Evolutionary conservation across 53 echinoderm and acorn worm genomes (phyloP).

Genomic region (Stichopus horrens): DNA sequence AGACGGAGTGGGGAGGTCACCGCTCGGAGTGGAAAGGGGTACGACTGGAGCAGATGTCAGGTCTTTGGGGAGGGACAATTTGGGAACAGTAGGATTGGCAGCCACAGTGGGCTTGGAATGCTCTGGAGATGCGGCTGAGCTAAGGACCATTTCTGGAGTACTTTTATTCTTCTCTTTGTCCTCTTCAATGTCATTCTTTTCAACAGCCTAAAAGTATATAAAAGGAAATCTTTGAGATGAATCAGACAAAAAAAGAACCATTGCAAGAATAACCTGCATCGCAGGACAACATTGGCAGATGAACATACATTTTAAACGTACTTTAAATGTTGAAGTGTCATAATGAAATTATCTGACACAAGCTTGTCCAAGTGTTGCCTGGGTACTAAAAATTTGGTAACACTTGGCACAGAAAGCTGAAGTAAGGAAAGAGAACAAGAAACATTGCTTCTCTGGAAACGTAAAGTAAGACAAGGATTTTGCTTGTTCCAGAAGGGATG

Average conservation of each 20-base stretch:
- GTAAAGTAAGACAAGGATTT: too few species aligned
- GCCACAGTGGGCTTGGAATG: not conserved
- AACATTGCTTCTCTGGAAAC: too few species aligned
- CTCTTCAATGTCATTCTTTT: not conserved
- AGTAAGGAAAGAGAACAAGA: too few species aligned
- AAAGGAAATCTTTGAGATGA: slow-evolving; percentile 1
- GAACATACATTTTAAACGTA: too few species aligned
- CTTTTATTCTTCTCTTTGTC: not conserved
- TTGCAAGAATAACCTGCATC: not conserved
- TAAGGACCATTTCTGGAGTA: not conserved
- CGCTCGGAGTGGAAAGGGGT: not conserved
- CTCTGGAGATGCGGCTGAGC: not conserved
- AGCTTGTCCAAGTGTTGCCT: too few species aligned
- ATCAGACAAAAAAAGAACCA: not conserved
- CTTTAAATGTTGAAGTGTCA: too few species aligned
- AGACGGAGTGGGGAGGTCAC: not conserved
- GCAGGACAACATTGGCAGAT: too few species aligned
- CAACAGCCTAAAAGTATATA: not conserved
- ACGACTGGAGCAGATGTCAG: not conserved
- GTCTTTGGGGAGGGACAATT: not conserved
- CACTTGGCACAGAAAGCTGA: too few species aligned
- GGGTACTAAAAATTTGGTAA: too few species aligned
- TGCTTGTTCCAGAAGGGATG: too few species aligned
- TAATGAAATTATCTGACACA: too few species aligned
- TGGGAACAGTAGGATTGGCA: not conserved